A percentile compares a stretch with the other conserved stretches of the same genome.
Evolutionary conservation across 2,113 vertebrate genomes (phyloP).

Genomic region (Ptilonorhynchus violaceus): DNA sequence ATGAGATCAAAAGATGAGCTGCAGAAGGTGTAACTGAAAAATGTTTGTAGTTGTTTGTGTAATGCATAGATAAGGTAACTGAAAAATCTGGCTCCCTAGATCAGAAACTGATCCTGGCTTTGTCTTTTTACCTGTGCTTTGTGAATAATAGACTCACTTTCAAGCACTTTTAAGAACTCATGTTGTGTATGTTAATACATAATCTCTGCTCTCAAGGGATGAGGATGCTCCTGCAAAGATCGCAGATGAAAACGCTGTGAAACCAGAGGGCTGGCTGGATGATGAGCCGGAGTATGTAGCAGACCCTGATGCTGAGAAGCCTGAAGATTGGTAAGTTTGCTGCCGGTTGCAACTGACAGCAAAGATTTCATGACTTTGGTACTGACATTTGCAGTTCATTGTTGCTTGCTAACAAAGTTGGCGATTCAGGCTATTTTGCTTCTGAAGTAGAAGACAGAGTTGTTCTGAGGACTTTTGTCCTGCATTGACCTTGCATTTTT

Average conservation of each 20-base stretch:
- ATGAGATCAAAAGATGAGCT: not conserved
- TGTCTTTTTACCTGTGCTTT: not conserved
- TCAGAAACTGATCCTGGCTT: not conserved
- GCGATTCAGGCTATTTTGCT: not conserved
- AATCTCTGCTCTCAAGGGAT: slow-evolving; percentile 77
- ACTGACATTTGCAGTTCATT: not conserved
- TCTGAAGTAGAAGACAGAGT: not conserved
- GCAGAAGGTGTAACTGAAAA: not conserved
- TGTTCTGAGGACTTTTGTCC: not conserved
- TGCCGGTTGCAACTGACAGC: not conserved
- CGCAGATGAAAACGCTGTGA: slow-evolving; percentile 87
- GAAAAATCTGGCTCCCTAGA: not conserved
- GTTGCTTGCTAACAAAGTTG: not conserved
- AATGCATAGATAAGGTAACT: not conserved
- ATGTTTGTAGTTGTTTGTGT: not conserved
- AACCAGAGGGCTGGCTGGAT: slow-evolving; percentile 96
- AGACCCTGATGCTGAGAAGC: slow-evolving; percentile 92
- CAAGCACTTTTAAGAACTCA: not conserved
- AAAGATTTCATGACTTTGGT: not conserved
- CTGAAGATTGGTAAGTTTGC: slow-evolving; percentile 89
- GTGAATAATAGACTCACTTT: not conserved
- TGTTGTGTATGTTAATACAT: not conserved
- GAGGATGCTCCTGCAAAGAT: slow-evolving; percentile 95
- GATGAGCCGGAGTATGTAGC: slow-evolving; percentile 91
- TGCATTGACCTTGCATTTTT: not conserved